Evolutionary conservation across 2,888 invertebrate species (phyloP).

Genomic region (Ectemnius continuus): DNA sequence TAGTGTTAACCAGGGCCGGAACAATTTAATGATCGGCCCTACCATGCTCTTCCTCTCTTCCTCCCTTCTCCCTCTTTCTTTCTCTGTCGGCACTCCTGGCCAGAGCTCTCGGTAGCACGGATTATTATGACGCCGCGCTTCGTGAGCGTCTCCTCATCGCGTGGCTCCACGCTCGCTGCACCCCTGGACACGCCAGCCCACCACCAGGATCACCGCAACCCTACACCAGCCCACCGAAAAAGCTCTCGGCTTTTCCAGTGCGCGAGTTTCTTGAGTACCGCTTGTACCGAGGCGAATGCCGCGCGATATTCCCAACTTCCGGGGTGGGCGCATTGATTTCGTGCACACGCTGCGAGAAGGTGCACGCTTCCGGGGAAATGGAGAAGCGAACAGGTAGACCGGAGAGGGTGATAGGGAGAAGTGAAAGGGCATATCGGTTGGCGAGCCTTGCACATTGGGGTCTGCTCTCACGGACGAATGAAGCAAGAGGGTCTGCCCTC

Average conservation of each 20-base stretch:
- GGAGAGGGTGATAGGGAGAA: background rate
- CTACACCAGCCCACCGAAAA: constrained; percentile 7
- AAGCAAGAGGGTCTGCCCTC: constrained; percentile 52
- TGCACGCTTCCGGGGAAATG: background rate
- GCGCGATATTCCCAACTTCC: background rate
- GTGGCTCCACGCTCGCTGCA: constrained; percentile 9
- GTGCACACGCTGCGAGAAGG: background rate
- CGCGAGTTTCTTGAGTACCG: no score
- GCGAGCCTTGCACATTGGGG: constrained; percentile 28
- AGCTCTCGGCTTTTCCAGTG: no score
- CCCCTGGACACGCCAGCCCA: constrained; percentile 7
- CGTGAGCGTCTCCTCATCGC: constrained; percentile 37
- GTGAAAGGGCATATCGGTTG: background rate
- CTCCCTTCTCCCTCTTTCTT: no score
- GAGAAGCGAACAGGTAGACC: background rate
- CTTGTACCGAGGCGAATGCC: background rate
- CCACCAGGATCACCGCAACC: background rate
- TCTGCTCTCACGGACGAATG: constrained; percentile 23
- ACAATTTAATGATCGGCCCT: constrained; percentile 76
- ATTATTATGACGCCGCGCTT: constrained; percentile 67
- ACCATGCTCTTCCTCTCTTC: constrained; percentile 38
- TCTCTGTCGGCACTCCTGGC: no score
- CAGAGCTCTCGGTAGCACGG: constrained; percentile 3
- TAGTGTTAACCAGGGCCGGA: constrained; percentile 75
- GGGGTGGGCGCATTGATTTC: background rate